phyloP scores from a whole-genome alignment of 2,797 vertebrate species.

The Intellagama lesueurii region DNA sequence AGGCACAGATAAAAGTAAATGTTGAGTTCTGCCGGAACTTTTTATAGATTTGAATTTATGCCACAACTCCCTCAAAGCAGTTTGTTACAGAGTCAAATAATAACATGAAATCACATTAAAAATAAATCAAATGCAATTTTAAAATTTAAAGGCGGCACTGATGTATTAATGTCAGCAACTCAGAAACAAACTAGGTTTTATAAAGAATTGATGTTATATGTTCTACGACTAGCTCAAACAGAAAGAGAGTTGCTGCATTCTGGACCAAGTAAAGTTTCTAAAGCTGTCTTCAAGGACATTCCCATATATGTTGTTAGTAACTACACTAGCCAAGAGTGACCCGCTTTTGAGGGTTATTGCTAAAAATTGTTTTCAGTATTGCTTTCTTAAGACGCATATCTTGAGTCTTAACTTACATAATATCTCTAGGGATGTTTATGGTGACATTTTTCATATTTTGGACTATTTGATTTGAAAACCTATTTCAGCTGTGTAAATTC shows the following conservation, averaged over 20 bases:
- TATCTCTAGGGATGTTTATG: not conserved
- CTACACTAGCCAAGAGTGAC: not conserved
- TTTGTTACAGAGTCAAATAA: not conserved
- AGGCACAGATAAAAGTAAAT: not conserved
- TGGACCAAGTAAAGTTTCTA: not conserved
- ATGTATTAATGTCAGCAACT: not conserved
- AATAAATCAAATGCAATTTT: not conserved
- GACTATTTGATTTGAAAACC: too few relatives aligned
- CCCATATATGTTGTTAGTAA: not conserved
- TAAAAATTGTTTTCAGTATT: not conserved
- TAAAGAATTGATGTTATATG: not conserved
- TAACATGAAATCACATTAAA: conserved; percentile 1
- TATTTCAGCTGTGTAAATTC: too few relatives aligned
- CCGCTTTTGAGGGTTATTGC: not conserved
- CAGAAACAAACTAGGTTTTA: not conserved
- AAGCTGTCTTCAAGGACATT: not conserved
- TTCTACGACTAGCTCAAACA: not conserved
- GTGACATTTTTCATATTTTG: too few relatives aligned
- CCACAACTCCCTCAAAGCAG: not conserved
- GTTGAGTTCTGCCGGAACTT: not conserved
- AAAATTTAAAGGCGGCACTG: not conserved
- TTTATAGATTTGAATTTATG: not conserved
- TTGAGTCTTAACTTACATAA: not conserved
- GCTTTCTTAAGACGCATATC: not conserved
- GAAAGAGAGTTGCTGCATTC: not conserved